Percentiles rank a stretch among this genome's conserved stretches.
phyloP scores from a whole-genome alignment of 2,113 vertebrate genomes.

The Sebastes schlegelii region DNA sequence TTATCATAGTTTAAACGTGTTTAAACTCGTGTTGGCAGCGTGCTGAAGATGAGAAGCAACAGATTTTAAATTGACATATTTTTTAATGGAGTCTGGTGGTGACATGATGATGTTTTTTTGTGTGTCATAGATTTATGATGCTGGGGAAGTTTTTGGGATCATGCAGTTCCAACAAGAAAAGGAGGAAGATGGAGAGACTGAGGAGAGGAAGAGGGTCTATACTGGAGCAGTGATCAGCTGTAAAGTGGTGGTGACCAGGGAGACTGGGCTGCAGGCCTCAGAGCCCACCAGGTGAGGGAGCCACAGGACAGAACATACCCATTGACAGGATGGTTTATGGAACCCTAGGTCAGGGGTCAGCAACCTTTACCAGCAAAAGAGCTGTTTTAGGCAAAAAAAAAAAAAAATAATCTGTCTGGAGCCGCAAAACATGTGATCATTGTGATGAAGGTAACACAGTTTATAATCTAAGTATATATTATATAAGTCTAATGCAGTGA shows the following conservation, averaged over 20 bases:
- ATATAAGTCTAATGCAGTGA: no score
- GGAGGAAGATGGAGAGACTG: constrained; percentile 60
- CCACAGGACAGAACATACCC: neutral
- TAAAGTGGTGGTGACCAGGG: constrained; percentile 92
- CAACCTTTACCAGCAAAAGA: no score
- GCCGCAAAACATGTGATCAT: no score
- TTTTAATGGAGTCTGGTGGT: neutral
- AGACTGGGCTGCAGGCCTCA: constrained; percentile 87
- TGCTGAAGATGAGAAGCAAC: neutral
- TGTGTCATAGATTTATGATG: constrained; percentile 90
- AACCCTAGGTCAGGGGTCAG: no score
- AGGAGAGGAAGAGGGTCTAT: constrained; percentile 62
- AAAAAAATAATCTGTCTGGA: no score
- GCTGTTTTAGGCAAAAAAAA: no score
- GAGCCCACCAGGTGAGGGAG: constrained; percentile 87
- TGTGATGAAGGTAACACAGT: no score
- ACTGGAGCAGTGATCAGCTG: constrained; percentile 80
- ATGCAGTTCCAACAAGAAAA: constrained; percentile 88
- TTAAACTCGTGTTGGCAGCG: neutral
- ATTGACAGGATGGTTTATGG: neutral
- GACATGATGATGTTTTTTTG: neutral
- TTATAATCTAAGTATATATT: no score
- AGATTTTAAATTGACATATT: neutral
- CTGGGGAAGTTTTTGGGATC: constrained; percentile 95
- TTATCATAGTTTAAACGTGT: neutral